These are phyloP conservation scores for Xyrauchen texanus DNA, from an alignment of 2,113 vertebrate species.

Conservation along the genomic window DNA sequence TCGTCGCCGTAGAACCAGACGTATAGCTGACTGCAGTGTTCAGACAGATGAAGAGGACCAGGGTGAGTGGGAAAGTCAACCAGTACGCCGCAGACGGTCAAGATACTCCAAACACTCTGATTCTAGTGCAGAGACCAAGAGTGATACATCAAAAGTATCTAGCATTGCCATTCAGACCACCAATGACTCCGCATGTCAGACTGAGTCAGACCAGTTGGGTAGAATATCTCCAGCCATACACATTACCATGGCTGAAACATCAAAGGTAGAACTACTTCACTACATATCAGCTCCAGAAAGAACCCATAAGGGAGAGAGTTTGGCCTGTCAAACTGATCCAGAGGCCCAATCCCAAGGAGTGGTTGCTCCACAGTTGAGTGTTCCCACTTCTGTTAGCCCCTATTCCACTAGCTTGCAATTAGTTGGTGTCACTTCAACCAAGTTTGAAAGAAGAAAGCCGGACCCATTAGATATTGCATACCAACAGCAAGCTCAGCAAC, in stretches of 20 bases:
- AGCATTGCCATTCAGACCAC: conserved; percentile 96
- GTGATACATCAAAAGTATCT: conserved; percentile 77
- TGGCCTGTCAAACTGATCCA: conserved; percentile 94
- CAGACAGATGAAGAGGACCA: conserved; percentile 97
- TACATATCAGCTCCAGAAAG: conserved; percentile 96
- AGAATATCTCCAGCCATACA: conserved; percentile 94
- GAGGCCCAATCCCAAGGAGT: conserved; percentile 86
- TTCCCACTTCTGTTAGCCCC: conserved; percentile 88
- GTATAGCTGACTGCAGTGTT: conserved; percentile 92
- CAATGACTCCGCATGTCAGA: conserved; percentile 95
- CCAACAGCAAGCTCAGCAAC: conserved; percentile 85
- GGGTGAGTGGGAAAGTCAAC: conserved; percentile 91
- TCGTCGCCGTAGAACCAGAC: conserved; percentile 84
- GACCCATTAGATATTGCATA: conserved; percentile 95
- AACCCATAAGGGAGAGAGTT: conserved; percentile 90
- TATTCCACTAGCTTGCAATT: conserved; percentile 92
- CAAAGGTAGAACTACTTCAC: conserved; percentile 90
- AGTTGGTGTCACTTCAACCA: conserved; percentile 82
- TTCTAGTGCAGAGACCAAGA: conserved; percentile 79
- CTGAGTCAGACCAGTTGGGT: conserved; percentile 87
- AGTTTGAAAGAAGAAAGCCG: conserved; percentile 93
- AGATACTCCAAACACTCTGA: conserved; percentile 87
- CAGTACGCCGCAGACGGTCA: conserved; percentile 86
- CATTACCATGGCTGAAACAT: conserved; percentile 87
- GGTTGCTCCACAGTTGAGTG: conserved; percentile 84